Evolutionary conservation across 2,113 vertebrate genomes (phyloP).

Genomic region (Cnemophilus loriae): DNA sequence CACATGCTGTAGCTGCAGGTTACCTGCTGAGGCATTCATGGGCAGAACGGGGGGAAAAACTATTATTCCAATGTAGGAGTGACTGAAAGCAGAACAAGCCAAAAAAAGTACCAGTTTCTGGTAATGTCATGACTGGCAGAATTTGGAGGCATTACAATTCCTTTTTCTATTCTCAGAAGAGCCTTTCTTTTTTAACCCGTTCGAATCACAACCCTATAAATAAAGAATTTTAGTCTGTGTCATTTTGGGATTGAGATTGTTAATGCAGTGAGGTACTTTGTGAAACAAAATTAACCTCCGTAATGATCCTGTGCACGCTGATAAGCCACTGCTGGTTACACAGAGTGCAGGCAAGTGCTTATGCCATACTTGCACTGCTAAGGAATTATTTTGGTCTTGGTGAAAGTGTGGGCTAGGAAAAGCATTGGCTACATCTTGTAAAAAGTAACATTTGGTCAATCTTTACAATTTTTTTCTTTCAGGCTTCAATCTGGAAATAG

Average conservation of each 20-base stretch:
- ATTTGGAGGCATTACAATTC: background rate
- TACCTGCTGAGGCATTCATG: slow-evolving; percentile 16
- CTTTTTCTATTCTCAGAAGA: background rate
- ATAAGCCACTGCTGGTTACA: background rate
- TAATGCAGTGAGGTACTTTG: background rate
- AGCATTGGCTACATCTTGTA: background rate
- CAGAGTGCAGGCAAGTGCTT: background rate
- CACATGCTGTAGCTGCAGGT: slow-evolving; percentile 1
- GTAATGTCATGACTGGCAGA: background rate
- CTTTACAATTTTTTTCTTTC: background rate
- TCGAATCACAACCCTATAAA: background rate
- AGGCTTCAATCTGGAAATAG: background rate
- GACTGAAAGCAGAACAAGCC: slow-evolving; percentile 4
- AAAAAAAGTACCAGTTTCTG: background rate
- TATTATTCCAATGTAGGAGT: background rate
- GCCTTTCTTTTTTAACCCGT: background rate
- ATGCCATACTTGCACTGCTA: background rate
- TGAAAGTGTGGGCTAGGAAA: background rate
- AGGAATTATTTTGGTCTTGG: background rate
- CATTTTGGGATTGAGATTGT: background rate
- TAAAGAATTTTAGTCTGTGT: background rate
- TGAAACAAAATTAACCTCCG: background rate
- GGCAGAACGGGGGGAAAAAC: background rate
- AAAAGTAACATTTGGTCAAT: background rate
- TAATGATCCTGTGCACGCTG: background rate